These are phyloP conservation scores for Drosophila ercepeae DNA, from an alignment of 1,140 invertebrate genomes.

Conservation along the genomic window DNA sequence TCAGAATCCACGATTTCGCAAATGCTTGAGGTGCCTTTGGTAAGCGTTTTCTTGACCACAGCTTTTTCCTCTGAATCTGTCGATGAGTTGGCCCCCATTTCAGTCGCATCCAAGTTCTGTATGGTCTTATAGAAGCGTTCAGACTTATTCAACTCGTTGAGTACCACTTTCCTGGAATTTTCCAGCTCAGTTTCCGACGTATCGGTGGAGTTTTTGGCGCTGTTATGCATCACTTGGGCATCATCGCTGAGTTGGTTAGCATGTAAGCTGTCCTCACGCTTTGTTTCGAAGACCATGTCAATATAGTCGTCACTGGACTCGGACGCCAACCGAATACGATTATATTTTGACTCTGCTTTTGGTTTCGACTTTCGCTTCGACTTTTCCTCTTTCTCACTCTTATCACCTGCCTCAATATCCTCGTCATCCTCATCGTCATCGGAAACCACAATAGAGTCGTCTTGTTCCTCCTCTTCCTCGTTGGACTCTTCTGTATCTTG, in stretches of 20 bases:
- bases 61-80: slow-evolving; percentile 3
- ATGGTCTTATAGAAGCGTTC: slow-evolving; percentile 57
- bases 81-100: slow-evolving; percentile 22
- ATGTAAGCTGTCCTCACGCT: slow-evolving; percentile 13
- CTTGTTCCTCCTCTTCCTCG: slow-evolving; percentile 25
- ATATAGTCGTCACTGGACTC: slow-evolving; percentile 35
- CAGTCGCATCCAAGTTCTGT: slow-evolving; percentile 19
- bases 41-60: background rate
- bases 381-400: background rate
- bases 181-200: slow-evolving; percentile 26
- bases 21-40: slow-evolving; percentile 1
- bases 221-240: slow-evolving; percentile 21
- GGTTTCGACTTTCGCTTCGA: background rate
- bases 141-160: slow-evolving; percentile 42
- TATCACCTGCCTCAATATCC: too few species aligned
- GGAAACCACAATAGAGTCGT: slow-evolving; percentile 66
- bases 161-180: slow-evolving; percentile 25
- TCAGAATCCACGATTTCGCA: slow-evolving; percentile 11
- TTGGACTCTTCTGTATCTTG: slow-evolving; percentile 55
- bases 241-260: slow-evolving; percentile 50
- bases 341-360: slow-evolving; percentile 21
- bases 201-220: slow-evolving; percentile 7
- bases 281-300: background rate
- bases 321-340: slow-evolving; percentile 48
- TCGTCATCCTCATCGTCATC: slow-evolving; percentile 28